Percentiles rank a stretch among this genome's conserved stretches.
These are phyloP conservation scores for Hydriomena furcata DNA, from an alignment of 2,888 invertebrate species.

Conservation along the genomic window DNA sequence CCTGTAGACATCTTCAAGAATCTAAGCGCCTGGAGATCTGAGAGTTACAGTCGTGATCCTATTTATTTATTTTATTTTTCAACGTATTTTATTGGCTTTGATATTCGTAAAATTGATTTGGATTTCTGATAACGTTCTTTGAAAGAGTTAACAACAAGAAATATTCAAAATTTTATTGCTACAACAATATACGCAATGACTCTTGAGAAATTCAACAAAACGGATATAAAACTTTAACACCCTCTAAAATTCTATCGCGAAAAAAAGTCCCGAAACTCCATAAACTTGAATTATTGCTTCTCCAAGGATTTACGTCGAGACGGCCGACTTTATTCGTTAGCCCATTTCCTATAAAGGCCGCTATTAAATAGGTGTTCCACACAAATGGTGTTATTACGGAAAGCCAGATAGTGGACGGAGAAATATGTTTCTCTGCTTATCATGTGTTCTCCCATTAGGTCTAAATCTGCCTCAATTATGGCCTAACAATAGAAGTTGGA, in stretches of 20 bases:
- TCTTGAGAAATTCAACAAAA: conserved; percentile 24
- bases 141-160: background rate
- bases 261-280: conserved; percentile 65
- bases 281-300: conserved; percentile 74
- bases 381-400: conserved; percentile 62
- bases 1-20: too few species aligned
- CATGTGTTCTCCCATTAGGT: conserved; percentile 43
- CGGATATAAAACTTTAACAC: conserved; percentile 53
- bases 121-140: background rate
- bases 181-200: conserved; percentile 5
- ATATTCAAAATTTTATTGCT: background rate
- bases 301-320: conserved; percentile 69
- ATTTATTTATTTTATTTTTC: too few species aligned
- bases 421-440: conserved; percentile 59
- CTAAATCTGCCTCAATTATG: conserved; percentile 46
- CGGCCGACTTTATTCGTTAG: conserved; percentile 76
- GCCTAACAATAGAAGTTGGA: conserved; percentile 42
- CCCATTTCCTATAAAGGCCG: conserved; percentile 63
- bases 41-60: too few species aligned
- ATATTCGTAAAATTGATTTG: background rate
- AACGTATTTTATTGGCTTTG: too few species aligned
- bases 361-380: conserved; percentile 70
- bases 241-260: conserved; percentile 46
- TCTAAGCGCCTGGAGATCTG: too few species aligned
- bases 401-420: conserved; percentile 56